Conservation (phyloP, 1,140 invertebrate species). For the Harpegnathos saltator region DNA sequence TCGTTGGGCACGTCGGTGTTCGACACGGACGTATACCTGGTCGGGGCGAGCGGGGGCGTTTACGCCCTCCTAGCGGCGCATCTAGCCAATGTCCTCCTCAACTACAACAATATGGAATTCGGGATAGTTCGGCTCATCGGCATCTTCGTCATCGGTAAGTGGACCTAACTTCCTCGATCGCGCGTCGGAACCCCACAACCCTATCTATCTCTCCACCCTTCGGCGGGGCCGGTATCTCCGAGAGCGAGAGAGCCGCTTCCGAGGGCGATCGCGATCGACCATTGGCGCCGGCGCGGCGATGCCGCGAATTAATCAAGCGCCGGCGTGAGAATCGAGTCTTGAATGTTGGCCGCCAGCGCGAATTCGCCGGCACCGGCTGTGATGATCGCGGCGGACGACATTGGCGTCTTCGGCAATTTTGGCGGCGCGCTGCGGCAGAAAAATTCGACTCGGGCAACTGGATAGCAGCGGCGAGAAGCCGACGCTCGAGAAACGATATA, state of each 20-base stretch:
- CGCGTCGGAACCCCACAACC: too few species aligned
- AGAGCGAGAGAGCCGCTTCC: conserved; percentile 30
- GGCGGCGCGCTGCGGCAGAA: too few species aligned
- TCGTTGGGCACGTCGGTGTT: conserved; percentile 97
- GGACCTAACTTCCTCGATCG: conserved; percentile 40
- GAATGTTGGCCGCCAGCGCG: too few species aligned
- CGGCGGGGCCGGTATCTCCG: conserved; percentile 23
- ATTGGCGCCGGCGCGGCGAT: conserved; percentile 19
- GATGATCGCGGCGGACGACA: too few species aligned
- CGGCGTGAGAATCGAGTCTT: too few species aligned
- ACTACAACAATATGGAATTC: conserved; percentile 98
- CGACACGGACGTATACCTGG: conserved; percentile 96
- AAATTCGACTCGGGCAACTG: too few species aligned
- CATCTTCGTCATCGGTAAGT: conserved; percentile 96
- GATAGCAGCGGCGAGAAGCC: too few species aligned
- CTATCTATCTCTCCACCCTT: too few species aligned
- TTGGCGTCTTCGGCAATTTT: too few species aligned
- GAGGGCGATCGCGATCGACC: conserved; percentile 18
- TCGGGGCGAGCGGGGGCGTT: conserved; percentile 97
- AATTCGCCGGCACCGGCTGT: too few species aligned
- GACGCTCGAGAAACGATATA: too few species aligned
- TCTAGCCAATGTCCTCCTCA: conserved; percentile 97
- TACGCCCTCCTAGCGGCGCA: conserved; percentile 97
- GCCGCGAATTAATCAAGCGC: conserved; percentile 7
- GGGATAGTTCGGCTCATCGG: conserved; percentile 95